Conservation (phyloP, 2,888 invertebrate species). For the Nemotelus pantherinus region DNA sequence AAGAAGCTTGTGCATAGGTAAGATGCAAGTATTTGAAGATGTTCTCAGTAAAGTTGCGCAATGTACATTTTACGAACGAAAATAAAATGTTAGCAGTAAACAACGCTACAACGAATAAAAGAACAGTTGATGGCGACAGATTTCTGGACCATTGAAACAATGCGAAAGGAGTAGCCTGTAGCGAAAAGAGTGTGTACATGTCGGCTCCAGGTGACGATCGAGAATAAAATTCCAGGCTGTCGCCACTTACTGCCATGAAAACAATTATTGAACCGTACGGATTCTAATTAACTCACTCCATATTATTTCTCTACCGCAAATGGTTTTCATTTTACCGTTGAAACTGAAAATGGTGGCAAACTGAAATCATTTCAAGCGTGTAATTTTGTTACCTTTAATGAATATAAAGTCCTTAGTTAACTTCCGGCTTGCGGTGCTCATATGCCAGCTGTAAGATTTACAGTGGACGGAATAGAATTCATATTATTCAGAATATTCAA, state of each 20-base stretch:
- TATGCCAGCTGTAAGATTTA: too few species aligned
- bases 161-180: conserved; percentile 6
- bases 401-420: neutral
- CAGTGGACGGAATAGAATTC: too few species aligned
- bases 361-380: neutral
- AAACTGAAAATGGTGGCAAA: neutral
- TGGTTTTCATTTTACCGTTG: conserved; percentile 9
- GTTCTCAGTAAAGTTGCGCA: conserved; percentile 14
- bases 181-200: neutral
- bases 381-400: neutral
- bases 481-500: too few species aligned
- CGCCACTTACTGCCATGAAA: conserved; percentile 26
- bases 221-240: conserved; percentile 36
- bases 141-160: conserved; percentile 1
- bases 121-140: conserved; percentile 38
- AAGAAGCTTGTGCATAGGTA: conserved; percentile 1
- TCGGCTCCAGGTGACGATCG: conserved; percentile 39
- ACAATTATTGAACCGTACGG: conserved; percentile 38
- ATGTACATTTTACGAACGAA: conserved; percentile 21
- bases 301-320: conserved; percentile 8
- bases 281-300: conserved; percentile 35
- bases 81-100: conserved; percentile 36
- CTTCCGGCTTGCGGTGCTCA: neutral
- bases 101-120: conserved; percentile 35
- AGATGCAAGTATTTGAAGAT: conserved; percentile 25